phyloP scores from a whole-genome alignment of 2,113 vertebrate genomes.

The Otis tarda region DNA sequence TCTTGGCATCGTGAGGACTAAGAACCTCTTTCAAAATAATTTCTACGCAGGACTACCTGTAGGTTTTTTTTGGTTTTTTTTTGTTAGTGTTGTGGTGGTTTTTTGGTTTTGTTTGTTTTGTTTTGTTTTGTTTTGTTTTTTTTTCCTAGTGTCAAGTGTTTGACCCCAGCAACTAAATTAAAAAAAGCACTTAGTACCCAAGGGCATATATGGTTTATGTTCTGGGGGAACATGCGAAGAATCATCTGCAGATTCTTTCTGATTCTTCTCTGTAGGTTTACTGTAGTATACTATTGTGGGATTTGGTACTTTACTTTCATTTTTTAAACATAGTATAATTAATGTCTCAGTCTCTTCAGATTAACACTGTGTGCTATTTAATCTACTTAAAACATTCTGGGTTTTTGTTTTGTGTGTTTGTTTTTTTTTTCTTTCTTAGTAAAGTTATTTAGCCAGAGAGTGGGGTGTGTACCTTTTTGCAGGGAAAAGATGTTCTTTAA shows the following conservation, averaged over 20 bases:
- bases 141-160: not conserved
- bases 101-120: not conserved
- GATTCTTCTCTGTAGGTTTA: not conserved
- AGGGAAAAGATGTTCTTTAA: not conserved
- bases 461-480: not conserved
- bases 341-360: not conserved
- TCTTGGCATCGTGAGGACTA: not conserved
- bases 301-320: not conserved
- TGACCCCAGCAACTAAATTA: not conserved
- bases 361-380: not conserved
- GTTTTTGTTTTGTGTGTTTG: not conserved
- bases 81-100: too few relatives aligned
- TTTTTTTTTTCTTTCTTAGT: not conserved
- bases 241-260: not conserved
- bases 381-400: not conserved
- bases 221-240: not conserved
- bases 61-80: not conserved
- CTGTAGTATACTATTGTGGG: not conserved
- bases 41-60: not conserved
- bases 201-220: not conserved
- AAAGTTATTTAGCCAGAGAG: not conserved
- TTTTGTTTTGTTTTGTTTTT: not conserved
- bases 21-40: not conserved
- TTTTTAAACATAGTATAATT: not conserved
- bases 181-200: not conserved